A percentile compares a stretch with the other conserved stretches of the same genome.
Evolutionary conservation across 2,113 vertebrate species (phyloP).

Genomic region (Regulus satrapa): DNA sequence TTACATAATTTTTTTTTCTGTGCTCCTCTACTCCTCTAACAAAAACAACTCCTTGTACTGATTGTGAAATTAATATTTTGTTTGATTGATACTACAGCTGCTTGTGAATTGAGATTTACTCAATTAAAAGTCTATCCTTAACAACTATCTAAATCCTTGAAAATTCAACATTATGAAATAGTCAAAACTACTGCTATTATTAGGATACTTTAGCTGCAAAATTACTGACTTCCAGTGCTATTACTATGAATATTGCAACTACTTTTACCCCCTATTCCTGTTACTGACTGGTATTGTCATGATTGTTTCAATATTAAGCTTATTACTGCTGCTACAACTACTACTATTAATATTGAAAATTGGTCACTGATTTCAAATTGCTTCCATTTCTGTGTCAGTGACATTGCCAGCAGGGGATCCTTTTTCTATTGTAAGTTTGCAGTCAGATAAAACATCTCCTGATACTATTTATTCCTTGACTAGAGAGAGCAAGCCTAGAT

Average conservation of each 20-base stretch:
- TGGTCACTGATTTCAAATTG: not conserved
- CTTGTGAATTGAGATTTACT: not conserved
- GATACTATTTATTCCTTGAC: not conserved
- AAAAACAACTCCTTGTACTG: not conserved
- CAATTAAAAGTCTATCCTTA: not conserved
- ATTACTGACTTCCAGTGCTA: not conserved
- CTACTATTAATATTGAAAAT: not conserved
- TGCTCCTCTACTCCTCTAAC: not conserved
- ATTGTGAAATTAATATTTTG: not conserved
- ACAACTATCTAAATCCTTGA: not conserved
- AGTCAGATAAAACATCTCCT: not conserved
- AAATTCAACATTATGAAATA: not conserved
- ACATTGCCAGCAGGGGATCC: not conserved
- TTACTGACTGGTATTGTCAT: not conserved
- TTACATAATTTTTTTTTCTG: not conserved
- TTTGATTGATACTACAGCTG: not conserved
- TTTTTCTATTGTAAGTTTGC: rapidly evolving
- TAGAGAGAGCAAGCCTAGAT: not conserved
- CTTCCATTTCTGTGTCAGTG: not conserved
- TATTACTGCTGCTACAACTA: not conserved
- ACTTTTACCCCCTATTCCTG: not conserved
- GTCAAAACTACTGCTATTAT: not conserved
- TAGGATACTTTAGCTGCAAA: not conserved
- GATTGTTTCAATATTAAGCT: not conserved
- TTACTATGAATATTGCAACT: not conserved